Evolutionary conservation across 2,113 vertebrate species (phyloP), one percentile per base, ranked within the genome.

Genomic region (Ciconia stormi): DNA sequence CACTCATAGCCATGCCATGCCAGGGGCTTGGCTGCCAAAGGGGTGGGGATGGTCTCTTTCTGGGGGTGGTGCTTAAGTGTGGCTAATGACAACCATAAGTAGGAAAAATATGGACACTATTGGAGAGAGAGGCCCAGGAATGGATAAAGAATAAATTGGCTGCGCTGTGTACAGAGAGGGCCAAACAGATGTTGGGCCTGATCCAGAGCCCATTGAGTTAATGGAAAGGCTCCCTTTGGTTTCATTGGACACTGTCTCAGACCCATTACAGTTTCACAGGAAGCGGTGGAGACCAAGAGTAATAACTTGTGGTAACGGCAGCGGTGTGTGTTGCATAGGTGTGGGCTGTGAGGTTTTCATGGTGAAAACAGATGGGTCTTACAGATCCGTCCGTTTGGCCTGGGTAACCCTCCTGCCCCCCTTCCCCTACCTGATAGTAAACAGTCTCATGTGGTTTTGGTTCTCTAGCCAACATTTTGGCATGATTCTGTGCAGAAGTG

Each of bases 131-230:
- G 87, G 91, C 73, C 70, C 55, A 82, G 89, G 58, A 92, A 93
- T 84, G 94, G 97, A 95, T 95, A 95, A 94, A 91, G 94, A 94
- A 95, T 72, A 85, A 93, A 72, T 97, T 97, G 96, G 91, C 96
- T 95, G 65, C 6, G 1, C 91, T 82, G 61, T 56, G 67, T 87
- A 89, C 34, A 69, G 91, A 94, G 73, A 96, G 81, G 95, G 91
- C 95, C 96, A 97, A 95, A 93, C 94, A 97, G 90, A 97, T 96
- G 96, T 96, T 93, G 94, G 56, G 72, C 36, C 81, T 85, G 58
- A 85, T 95, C 95, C 97, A 97, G 82, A 94, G 77, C 65, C 91
- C 81, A 79, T 92, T 91, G 89, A 96, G 70, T 96, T 74, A 93
- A 85, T 91, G 96, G 94, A 97, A 96, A 95, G 93, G 93, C 87